Conservation (phyloP, 92 coral and sea anemone genomes). For the Parazoanthus atlanticus region DNA sequence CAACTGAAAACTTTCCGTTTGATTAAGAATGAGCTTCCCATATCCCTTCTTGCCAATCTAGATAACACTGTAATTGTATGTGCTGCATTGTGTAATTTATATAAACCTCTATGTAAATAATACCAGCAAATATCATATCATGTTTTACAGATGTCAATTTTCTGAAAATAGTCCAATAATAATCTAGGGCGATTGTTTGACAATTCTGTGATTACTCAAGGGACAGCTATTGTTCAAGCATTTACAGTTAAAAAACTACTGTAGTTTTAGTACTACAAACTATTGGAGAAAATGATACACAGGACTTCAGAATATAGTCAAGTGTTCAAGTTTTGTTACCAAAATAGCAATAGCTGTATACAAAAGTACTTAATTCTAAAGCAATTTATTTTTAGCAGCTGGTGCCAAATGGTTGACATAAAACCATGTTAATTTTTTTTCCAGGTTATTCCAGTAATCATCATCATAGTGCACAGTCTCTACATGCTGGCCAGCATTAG, state of each 20-base stretch:
- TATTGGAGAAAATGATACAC: too few species aligned
- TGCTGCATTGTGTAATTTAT: constrained; percentile 76
- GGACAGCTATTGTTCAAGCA: too few species aligned
- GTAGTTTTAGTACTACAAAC: too few species aligned
- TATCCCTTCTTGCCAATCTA: constrained; percentile 52
- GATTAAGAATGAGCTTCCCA: constrained; percentile 25
- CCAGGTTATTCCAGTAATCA: constrained; percentile 46
- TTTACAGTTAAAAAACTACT: too few species aligned
- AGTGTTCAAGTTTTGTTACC: too few species aligned
- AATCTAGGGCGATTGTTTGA: too few species aligned
- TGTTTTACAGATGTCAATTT: background rate
- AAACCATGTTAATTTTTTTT: constrained; percentile 52
- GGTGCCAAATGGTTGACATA: constrained; percentile 45
- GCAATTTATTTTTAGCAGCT: background rate
- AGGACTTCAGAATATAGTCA: too few species aligned
- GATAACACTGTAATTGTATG: constrained; percentile 65
- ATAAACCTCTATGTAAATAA: constrained; percentile 59
- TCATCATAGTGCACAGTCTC: constrained; percentile 33
- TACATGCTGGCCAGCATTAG: constrained; percentile 45
- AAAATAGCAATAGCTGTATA: too few species aligned
- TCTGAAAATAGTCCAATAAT: too few species aligned
- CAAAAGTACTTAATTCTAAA: too few species aligned
- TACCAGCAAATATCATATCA: background rate
- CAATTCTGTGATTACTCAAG: too few species aligned
- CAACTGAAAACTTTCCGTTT: constrained; percentile 46